These are phyloP conservation scores for Labrus mixtus DNA, from an alignment of 2,113 vertebrate genomes.

Conservation along the genomic window DNA sequence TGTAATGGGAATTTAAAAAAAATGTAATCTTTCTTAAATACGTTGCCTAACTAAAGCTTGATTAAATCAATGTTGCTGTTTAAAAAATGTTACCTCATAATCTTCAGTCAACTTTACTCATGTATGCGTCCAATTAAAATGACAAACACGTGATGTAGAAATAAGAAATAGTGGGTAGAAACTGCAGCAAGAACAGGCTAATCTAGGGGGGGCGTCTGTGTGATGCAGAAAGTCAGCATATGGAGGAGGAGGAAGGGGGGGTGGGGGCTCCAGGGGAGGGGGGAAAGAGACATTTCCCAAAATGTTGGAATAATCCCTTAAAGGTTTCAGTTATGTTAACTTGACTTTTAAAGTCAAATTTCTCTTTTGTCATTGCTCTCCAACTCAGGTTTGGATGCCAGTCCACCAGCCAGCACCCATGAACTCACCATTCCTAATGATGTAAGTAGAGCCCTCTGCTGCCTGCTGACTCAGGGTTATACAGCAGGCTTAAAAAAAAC, in stretches of 20 bases:
- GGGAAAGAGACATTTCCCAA: background rate
- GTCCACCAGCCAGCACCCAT: constrained; percentile 96
- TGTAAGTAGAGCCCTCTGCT: constrained; percentile 87
- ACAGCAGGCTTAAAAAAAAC: background rate
- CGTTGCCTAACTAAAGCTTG: too few species aligned
- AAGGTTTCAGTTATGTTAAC: constrained; percentile 6
- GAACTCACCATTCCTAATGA: constrained; percentile 99
- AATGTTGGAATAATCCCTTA: background rate
- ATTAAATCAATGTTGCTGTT: too few species aligned
- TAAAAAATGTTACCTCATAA: too few species aligned
- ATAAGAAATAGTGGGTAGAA: too few species aligned
- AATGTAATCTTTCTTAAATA: too few species aligned
- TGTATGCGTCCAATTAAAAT: background rate
- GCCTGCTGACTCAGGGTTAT: background rate
- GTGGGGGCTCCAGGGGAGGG: too few species aligned
- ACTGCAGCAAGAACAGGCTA: too few species aligned
- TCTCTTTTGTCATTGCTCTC: constrained; percentile 58
- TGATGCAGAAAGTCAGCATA: too few species aligned
- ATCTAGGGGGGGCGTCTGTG: too few species aligned
- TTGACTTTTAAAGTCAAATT: constrained; percentile 22
- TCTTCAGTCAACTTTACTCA: background rate
- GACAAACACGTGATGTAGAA: background rate
- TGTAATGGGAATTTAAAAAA: too few species aligned
- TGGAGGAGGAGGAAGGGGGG: too few species aligned
- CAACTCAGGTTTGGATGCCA: constrained; percentile 94